Percentiles rank a stretch among this genome's conserved stretches.
Conservation (phyloP, 1,140 invertebrate species). For the Brachionus koreanus region DNA sequence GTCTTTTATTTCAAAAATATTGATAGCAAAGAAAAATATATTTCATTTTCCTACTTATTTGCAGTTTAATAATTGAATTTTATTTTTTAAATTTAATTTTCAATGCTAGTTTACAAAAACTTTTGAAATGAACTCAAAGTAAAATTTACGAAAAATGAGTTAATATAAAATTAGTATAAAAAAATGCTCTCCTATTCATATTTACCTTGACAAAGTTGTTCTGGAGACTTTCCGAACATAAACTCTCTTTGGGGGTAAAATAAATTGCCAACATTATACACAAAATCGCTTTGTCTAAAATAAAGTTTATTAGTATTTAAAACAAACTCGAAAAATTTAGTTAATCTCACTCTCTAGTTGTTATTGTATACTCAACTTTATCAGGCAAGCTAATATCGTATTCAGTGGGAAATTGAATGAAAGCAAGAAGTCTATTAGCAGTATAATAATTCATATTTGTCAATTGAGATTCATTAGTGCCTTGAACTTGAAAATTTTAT, state of each 20-base stretch:
- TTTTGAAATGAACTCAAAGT: no score
- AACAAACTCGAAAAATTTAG: no score
- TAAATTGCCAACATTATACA: neutral
- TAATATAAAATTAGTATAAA: no score
- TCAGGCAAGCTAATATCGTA: neutral
- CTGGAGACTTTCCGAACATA: slow-evolving; percentile 11
- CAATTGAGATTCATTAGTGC: slow-evolving; percentile 15
- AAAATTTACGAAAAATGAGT: no score
- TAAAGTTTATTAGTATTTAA: neutral
- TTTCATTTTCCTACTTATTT: no score
- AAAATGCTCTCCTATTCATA: neutral
- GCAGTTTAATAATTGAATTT: no score
- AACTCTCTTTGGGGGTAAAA: slow-evolving; percentile 10
- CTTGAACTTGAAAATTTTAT: slow-evolving; percentile 9
- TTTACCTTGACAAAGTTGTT: slow-evolving; percentile 18
- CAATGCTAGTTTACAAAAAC: no score
- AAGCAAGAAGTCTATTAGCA: slow-evolving; percentile 10
- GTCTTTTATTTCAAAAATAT: no score
- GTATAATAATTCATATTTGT: neutral
- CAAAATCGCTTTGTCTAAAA: slow-evolving; percentile 23
- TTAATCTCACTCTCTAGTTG: slow-evolving; percentile 1
- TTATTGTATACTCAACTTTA: slow-evolving; percentile 25
- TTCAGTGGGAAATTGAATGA: neutral
- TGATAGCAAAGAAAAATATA: no score
- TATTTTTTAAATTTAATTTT: no score